Base-by-base conservation (phyloP, 2,797 vertebrate genomes). In the Galagoides demidoff region DNA sequence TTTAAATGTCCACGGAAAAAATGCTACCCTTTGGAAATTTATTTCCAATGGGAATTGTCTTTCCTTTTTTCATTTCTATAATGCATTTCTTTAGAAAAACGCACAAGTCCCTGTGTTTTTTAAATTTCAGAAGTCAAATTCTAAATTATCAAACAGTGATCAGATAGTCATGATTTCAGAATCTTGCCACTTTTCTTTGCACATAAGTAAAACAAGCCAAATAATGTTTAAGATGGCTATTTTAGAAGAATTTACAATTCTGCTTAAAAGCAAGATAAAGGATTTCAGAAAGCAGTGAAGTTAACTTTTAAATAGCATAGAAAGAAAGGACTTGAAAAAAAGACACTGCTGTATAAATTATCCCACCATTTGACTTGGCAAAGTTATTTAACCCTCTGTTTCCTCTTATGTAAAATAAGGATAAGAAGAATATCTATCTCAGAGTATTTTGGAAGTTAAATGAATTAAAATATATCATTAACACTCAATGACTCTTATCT, bases 21-120 rank as follows among this genome's bases (percentile, higher is more conserved):
- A 88, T 5, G 43, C 39, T 45, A 77, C 6, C 19, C 17, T 71
- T 73, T 10, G 92, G 77, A 78, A 92, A 88, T 22, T 64, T 82
- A 90, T 49, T 85, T 85, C 27, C 52, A 81, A 84, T 84, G 81
- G 37, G 86, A 83, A 78, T 1, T 7, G 14, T 37, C 14, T 92
- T 95, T 89, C n/a, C 2, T 92, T 34, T 77, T 90, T 37, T 78
- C 20, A 86, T 83, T 61, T 89, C 71, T 31, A 63, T 31, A 89
- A 86, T 71, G 31, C 37, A 39, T 84, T 91, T 92, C n/a, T 84
- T 89, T 70, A 76, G n/a, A 73, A 55, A 77, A 95, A 43, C n/a
- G 68, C 52, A 31, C 10, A 76, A 76, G 9, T 59, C 3, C 7
- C 31, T 27, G 3, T n/a, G 34, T 57, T 82, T 93, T 92, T 74